Evolutionary conservation across 2,888 invertebrate species (phyloP).

Genomic region (Unio delphinus): DNA sequence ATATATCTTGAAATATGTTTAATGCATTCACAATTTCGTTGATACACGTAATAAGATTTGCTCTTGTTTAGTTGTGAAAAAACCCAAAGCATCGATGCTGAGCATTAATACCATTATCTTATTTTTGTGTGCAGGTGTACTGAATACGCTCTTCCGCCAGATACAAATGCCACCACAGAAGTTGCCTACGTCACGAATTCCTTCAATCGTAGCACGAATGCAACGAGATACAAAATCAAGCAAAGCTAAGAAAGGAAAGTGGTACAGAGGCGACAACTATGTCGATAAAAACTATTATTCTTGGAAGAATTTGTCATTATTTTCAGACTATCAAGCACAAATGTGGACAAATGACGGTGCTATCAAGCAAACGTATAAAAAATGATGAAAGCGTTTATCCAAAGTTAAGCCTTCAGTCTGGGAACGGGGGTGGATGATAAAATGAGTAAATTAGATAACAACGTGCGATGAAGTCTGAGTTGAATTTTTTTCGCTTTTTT

Average conservation of each 20-base stretch:
- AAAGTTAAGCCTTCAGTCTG: no score
- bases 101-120: not conserved
- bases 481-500: no score
- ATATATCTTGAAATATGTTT: no score
- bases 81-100: not conserved
- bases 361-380: slow-evolving; percentile 28
- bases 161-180: slow-evolving; percentile 25
- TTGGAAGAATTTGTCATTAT: slow-evolving; percentile 36
- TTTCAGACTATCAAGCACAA: slow-evolving; percentile 32
- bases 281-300: slow-evolving; percentile 32
- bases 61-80: no score
- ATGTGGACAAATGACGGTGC: slow-evolving; percentile 33
- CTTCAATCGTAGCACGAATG: slow-evolving; percentile 33
- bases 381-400: slow-evolving; percentile 4
- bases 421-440: no score
- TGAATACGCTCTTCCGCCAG: slow-evolving; percentile 34
- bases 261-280: slow-evolving; percentile 35
- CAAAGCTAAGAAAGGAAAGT: slow-evolving; percentile 26
- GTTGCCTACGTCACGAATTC: slow-evolving; percentile 29
- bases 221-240: slow-evolving; percentile 32
- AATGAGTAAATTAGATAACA: no score
- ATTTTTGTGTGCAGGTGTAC: slow-evolving; percentile 11
- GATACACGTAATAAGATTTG: no score
- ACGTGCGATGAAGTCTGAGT: no score
- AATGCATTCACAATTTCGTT: no score